Base-by-base conservation (phyloP, 2,797 vertebrate species). In the Cynopterus sphinx region DNA sequence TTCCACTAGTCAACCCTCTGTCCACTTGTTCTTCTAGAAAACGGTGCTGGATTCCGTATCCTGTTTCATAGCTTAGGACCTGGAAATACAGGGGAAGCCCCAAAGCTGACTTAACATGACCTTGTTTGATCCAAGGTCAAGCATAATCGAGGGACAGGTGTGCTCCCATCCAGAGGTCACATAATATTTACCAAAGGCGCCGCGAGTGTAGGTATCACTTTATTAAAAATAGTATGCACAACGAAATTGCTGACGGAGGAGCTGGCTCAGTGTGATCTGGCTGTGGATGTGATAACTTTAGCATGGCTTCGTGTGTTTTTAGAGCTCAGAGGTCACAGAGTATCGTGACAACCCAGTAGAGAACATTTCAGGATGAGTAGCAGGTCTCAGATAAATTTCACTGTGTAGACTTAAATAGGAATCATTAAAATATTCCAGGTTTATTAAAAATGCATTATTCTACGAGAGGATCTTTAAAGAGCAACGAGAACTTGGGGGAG, bases 371-470 rank as follows among this genome's bases (percentile, higher is more conserved):
- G 24, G n/a, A 43, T 88, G 92, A 63, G 39, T 46, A 36, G 63
- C 77, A 22, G 51, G 41, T 94, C 83, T 92, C 55, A 78, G 4
- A 19, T 94, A 59, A 78, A 74, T 85, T 83, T 95, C 33, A 63
- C 39, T 65, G 71, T 65, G 71, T 57, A 82, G 39, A 91, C 75
- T 94, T 92, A 96, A 96, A 49, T 67, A 89, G 70, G 65, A 91
- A 89, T 84, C 74, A 95, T 89, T 88, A 53, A 87, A 92, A 73
- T 87, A 91, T 67, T 91, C 31, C 39, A 74, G 26, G 68, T 81
- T 97, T 94, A 96, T 97, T 94, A 96, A 97, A 91, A 94, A 87
- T 91, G 70, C 65, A 90, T 94, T 94, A 78, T 91, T 90, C 70
- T 87, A 19, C 73, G 57, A 75, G 79, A 91, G 17, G 55, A 81